A percentile compares a stretch with the other conserved stretches of the same genome.
These are phyloP conservation scores for Resseliella maxima DNA, from an alignment of 2,888 invertebrate species.

Conservation along the genomic window DNA sequence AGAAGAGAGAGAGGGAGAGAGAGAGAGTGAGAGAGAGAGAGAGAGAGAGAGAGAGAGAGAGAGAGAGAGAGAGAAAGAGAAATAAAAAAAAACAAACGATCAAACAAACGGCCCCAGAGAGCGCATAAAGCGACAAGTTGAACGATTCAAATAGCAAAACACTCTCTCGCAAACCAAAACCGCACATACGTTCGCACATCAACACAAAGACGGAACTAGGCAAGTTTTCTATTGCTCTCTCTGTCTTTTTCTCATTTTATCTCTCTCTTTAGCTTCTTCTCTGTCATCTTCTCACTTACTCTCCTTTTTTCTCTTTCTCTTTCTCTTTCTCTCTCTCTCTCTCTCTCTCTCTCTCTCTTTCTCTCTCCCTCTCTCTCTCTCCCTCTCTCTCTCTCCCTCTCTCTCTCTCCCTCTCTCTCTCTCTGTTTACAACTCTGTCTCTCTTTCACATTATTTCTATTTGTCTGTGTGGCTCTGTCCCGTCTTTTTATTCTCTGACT, in stretches of 20 bases:
- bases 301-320: not conserved
- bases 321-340: not conserved
- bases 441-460: no score
- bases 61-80: no score
- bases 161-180: not conserved
- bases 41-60: no score
- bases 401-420: not conserved
- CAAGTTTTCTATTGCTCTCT: no score
- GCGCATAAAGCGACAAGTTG: conserved; percentile 41
- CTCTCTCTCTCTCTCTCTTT: not conserved
- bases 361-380: not conserved
- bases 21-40: no score
- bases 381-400: not conserved
- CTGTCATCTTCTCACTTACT: no score
- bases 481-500: no score
- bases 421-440: not conserved
- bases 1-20: no score
- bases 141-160: conserved; percentile 26
- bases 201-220: conserved; percentile 10
- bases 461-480: no score
- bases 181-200: not conserved
- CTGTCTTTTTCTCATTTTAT: not conserved
- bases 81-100: not conserved
- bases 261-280: no score
- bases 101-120: not conserved